Conservation (phyloP, 2,888 invertebrate species). For the Branchellion lobata region DNA sequence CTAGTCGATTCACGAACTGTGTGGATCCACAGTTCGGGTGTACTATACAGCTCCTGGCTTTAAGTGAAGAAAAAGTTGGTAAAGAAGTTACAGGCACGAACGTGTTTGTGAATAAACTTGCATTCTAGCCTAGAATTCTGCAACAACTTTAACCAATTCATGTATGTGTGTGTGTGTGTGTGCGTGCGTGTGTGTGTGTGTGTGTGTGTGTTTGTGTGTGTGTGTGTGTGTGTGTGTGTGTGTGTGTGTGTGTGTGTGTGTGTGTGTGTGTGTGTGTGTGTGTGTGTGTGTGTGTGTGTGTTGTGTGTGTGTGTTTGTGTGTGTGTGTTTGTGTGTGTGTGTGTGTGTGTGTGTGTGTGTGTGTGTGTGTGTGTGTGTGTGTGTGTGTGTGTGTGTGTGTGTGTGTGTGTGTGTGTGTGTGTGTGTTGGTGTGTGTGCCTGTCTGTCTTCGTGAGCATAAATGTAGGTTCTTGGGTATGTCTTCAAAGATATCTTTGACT, state of each 20-base stretch:
- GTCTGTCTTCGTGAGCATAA: constrained; percentile 38
- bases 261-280: background rate
- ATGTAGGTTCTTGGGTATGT: background rate
- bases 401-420: constrained; percentile 19
- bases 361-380: constrained; percentile 17
- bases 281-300: constrained; percentile 10
- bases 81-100: no score
- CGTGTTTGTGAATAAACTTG: no score
- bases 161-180: background rate
- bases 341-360: background rate
- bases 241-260: constrained; percentile 11
- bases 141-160: background rate
- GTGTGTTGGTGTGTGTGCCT: constrained; percentile 20
- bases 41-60: no score
- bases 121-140: no score
- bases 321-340: constrained; percentile 6
- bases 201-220: no score
- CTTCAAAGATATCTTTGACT: background rate
- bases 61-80: no score
- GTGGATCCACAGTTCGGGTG: no score
- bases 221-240: no score
- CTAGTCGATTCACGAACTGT: no score
- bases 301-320: no score
- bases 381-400: constrained; percentile 11
- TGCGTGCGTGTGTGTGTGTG: no score